Conservation (phyloP, 2,113 vertebrate genomes). For the Nasalis larvatus region DNA sequence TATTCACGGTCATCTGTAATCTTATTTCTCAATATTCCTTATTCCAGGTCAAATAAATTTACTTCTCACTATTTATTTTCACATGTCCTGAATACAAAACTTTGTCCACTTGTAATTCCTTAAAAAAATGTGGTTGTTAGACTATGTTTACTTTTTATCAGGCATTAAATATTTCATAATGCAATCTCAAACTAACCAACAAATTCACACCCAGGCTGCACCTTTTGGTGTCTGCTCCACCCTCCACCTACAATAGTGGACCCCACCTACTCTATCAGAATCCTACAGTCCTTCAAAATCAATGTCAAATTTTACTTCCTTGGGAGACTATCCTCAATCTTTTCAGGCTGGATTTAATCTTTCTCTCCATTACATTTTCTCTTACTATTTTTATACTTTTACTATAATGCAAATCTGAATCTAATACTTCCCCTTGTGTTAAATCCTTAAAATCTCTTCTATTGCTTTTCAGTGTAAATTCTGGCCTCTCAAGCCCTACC, state of each 20-base stretch:
- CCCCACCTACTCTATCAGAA: neutral
- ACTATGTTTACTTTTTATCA: neutral
- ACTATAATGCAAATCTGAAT: neutral
- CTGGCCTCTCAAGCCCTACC: neutral
- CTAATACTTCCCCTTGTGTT: neutral
- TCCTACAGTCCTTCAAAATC: neutral
- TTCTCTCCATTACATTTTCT: neutral
- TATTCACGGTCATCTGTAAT: neutral
- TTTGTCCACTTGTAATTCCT: neutral
- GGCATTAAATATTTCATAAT: neutral
- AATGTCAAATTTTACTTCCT: neutral
- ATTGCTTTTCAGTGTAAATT: neutral
- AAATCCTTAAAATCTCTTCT: neutral
- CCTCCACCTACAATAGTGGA: neutral
- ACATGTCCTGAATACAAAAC: neutral
- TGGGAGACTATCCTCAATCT: neutral
- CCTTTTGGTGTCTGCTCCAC: neutral
- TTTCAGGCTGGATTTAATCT: neutral
- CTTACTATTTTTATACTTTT: neutral
- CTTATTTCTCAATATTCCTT: neutral
- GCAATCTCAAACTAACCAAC: neutral
- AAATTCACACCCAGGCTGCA: neutral
- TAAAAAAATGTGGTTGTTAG: neutral
- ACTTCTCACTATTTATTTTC: neutral
- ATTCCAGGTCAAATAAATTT: neutral